Base-by-base conservation (phyloP, 37 sponge, comb jelly and placozoan genomes). In the Dysidea cf. avara region DNA sequence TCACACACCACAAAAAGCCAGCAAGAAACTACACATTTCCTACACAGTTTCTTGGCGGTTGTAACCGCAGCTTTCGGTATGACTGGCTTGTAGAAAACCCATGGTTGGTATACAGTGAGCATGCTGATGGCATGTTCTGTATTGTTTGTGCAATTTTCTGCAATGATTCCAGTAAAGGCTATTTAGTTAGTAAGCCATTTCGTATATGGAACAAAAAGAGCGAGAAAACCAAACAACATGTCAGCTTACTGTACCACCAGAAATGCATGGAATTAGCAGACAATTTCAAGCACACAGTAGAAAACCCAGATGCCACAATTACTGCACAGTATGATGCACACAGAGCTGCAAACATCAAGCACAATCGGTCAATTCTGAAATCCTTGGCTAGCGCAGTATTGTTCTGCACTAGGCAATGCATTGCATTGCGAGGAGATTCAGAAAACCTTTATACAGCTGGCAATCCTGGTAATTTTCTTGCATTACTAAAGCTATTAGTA, bases 31-130 rank as follows among this genome's bases (percentile, higher is more conserved):
- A n/a, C n/a, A n/a, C 52, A n/a, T 81, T 73, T 57, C 82, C 82
- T 1, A 81, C 0, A 64, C 49, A 32, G 1, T 81, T 65, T 43
- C 28, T 32, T 46, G 20, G 54, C 54, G 74, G 59, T 43, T 80
- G 81, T 61, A 72, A 81, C 12, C 48, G 70, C 49, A 40, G 36
- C 31, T 83, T 83, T 77, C 71, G 68, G 71, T 40, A 37, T 14
- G 53, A 35, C 31, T 83, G 77, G 84, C 46, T 83, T 17, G 49
- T 50, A 22, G 54, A 69, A 34, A 69, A 77, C 35, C 70, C 70
- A n/a, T n/a, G 13, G 56, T 60, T 73, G 39, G 65, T n/a, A n/a
- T n/a, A n/a, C n/a, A n/a, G n/a, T n/a, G n/a, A n/a, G n/a, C n/a
- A n/a, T n/a, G n/a, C n/a, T n/a, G n/a, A n/a, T n/a, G n/a, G n/a